Evolutionary conservation across 2,888 invertebrate genomes (phyloP), one percentile per base, ranked within the genome.

Genomic region (Hirudinaria manillensis): DNA sequence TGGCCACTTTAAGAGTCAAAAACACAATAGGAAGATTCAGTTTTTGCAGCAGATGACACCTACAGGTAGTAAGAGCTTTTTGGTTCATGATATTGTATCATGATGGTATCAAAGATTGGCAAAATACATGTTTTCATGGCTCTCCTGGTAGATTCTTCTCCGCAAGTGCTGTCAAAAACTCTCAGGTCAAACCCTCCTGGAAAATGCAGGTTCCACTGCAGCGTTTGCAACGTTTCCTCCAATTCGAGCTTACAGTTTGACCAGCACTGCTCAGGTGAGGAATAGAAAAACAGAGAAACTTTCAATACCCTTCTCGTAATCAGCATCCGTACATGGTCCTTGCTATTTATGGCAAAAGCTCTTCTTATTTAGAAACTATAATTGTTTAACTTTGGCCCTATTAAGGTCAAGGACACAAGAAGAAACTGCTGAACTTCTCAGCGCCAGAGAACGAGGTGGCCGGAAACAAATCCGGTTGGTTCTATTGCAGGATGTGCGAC

Each of bases 1-100:
- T 13, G 71, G 24, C 21, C 71, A 71, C 21, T 71, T 71, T 7
- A 45, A 71, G 16, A 45, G 71, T 4, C 13, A 16, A 19, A 74
- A 74, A 13, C 56, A 74, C 45, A 36, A 34, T 27, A 24, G 67
- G 67, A 74, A 74, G 32, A 38, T 74, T 21, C 27, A 74, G 27
- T n/a, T 74, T 3, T 13, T 32, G 19, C 55, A 45, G 32, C 32
- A 53, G 27, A 53, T 45, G 13, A 45, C 4, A 1, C 1, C 16
- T 45, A 16, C 1, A 45, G 45, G 13, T 45, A 16, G 45, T 45
- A 45, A 16, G 13, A 10, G 10, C 45, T 16, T 45, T 45, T 45
- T 16, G n/a, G n/a, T n/a, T n/a, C 10, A 10, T 36, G 36, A 10
- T 36, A 10, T 45, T 45, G 45, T 45, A 7, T 45, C 10, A 45